phyloP scores from a whole-genome alignment of 2,113 vertebrate species.

The Atherinomorus stipes region DNA sequence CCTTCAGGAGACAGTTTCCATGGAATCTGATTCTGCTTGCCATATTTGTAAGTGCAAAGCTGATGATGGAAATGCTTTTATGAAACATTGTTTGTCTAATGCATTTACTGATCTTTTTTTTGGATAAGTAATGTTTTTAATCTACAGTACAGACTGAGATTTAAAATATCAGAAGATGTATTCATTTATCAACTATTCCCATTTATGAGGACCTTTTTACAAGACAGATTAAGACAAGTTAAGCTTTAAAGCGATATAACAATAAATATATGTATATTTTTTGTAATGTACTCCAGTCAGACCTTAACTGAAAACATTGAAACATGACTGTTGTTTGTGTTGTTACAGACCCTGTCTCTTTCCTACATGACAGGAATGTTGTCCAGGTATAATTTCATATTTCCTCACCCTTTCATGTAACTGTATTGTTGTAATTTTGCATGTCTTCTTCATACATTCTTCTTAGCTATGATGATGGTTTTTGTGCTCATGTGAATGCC shows the following conservation, averaged over 20 bases:
- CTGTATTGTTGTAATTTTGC: background rate
- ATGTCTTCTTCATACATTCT: constrained; percentile 21
- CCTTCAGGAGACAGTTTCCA: constrained; percentile 90
- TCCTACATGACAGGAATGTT: constrained; percentile 95
- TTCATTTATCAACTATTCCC: background rate
- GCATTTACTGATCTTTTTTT: background rate
- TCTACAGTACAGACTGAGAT: background rate
- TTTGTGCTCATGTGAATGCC: constrained; percentile 38
- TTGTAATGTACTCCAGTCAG: background rate
- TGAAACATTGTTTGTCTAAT: rapidly evolving
- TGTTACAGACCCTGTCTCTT: constrained; percentile 91
- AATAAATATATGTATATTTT: background rate
- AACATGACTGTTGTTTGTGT: constrained; percentile 12
- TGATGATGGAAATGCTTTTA: background rate
- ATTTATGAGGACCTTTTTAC: background rate
- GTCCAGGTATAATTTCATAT: constrained; percentile 83
- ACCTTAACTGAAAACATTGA: background rate
- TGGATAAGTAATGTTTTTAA: background rate
- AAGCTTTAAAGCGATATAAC: no score
- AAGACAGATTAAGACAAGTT: no score
- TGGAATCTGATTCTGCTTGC: constrained; percentile 94
- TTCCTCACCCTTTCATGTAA: background rate
- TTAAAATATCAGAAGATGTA: background rate
- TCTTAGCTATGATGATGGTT: constrained; percentile 16
- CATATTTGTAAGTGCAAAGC: constrained; percentile 89